Evolutionary conservation across 2,797 vertebrate species (phyloP).

Genomic region (Acipenser ruthenus): DNA sequence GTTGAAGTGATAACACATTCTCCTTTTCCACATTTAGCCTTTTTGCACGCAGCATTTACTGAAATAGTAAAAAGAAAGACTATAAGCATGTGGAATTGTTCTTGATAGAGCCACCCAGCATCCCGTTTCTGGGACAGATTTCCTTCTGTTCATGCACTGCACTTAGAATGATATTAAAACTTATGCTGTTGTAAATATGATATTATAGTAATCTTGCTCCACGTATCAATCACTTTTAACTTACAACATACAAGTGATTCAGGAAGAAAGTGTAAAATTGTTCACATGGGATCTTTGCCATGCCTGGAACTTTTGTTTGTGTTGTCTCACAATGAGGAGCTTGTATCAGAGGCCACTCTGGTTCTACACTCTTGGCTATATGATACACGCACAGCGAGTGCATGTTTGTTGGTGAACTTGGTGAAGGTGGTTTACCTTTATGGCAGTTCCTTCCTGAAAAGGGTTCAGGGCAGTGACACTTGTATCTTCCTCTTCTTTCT

Average conservation of each 20-base stretch:
- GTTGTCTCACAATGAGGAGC: too few relatives aligned
- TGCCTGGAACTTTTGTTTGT: too few relatives aligned
- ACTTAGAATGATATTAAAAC: too few relatives aligned
- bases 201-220: background rate
- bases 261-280: too few relatives aligned
- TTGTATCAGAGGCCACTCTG: too few relatives aligned
- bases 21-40: conserved; percentile 44
- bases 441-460: conserved; percentile 53
- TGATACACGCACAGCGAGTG: background rate
- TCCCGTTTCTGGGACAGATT: too few relatives aligned
- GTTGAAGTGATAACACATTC: conserved; percentile 54
- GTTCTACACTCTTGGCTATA: background rate
- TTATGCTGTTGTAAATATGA: background rate
- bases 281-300: too few relatives aligned
- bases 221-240: background rate
- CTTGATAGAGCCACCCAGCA: too few relatives aligned
- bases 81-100: background rate
- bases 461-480: conserved; percentile 51
- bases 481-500: conserved; percentile 30
- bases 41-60: conserved; percentile 42
- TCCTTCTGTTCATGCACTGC: too few relatives aligned
- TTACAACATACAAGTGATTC: too few relatives aligned
- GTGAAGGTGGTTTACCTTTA: conserved; percentile 37
- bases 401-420: too few relatives aligned
- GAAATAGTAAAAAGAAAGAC: conserved; percentile 1